Percentiles rank a stretch among this genome's conserved stretches.
phyloP scores from a whole-genome alignment of 2,113 vertebrate species.

The Tympanuchus pallidicinctus region DNA sequence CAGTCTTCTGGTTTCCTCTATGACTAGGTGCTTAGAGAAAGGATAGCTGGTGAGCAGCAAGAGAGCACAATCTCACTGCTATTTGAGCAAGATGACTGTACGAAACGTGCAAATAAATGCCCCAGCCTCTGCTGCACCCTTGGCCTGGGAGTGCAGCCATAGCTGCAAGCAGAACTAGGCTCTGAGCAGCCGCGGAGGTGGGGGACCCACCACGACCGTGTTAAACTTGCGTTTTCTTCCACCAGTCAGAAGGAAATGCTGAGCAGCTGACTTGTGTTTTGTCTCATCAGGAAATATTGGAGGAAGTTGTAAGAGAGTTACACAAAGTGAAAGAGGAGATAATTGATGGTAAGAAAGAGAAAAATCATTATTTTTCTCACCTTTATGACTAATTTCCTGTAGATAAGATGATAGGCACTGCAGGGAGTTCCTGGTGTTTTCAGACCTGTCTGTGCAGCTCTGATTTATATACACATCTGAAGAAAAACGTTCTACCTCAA shows the following conservation, averaged over 20 bases:
- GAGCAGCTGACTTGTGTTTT: constrained; percentile 70
- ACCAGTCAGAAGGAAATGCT: constrained; percentile 61
- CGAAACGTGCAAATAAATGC: constrained; percentile 12
- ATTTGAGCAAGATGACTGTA: background rate
- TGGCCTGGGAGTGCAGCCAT: background rate
- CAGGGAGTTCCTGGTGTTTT: constrained; percentile 41
- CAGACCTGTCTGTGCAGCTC: constrained; percentile 25
- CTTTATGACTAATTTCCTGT: constrained; percentile 59
- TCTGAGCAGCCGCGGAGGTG: background rate
- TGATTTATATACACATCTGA: background rate
- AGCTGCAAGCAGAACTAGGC: constrained; percentile 3
- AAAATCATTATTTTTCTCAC: constrained; percentile 71
- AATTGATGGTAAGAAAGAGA: constrained; percentile 91
- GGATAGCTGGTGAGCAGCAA: constrained; percentile 24
- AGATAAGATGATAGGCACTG: constrained; percentile 56
- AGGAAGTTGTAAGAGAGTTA: constrained; percentile 97
- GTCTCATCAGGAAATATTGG: constrained; percentile 93
- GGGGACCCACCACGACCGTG: constrained; percentile 25
- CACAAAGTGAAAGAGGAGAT: constrained; percentile 99
- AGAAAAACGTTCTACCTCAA: constrained; percentile 7
- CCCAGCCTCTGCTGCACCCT: constrained; percentile 4
- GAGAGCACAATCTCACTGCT: background rate
- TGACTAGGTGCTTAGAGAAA: constrained; percentile 41
- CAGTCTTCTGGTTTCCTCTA: constrained; percentile 46
- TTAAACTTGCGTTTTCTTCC: constrained; percentile 69